Conservation (phyloP, 2,113 vertebrate genomes). For the Pundamilia nyererei region DNA sequence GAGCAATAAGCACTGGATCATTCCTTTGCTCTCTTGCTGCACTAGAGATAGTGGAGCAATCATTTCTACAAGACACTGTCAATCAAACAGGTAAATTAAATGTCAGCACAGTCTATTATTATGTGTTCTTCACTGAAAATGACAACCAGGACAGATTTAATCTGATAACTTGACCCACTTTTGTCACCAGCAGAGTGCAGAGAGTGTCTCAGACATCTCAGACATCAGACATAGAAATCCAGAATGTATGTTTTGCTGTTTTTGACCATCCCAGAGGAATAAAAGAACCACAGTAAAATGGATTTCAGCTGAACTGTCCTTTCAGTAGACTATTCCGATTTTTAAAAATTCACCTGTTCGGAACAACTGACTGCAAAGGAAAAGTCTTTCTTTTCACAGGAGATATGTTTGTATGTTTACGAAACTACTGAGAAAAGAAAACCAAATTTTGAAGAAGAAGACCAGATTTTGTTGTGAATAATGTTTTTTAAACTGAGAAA, state of each 20-base stretch:
- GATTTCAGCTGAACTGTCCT: background rate
- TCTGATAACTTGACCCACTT: background rate
- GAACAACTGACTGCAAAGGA: background rate
- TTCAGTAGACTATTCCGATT: background rate
- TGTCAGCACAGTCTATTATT: background rate
- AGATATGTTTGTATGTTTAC: rapidly evolving
- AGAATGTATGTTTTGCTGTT: background rate
- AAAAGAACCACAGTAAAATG: background rate
- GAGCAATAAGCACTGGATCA: background rate
- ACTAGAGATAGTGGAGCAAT: background rate
- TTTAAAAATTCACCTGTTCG: background rate
- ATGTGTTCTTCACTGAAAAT: background rate
- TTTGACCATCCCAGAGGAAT: background rate
- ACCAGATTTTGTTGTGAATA: background rate
- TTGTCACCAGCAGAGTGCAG: background rate
- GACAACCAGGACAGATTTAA: background rate
- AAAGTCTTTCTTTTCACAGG: background rate
- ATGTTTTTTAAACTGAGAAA: background rate
- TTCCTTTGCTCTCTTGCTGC: background rate
- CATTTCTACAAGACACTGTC: background rate
- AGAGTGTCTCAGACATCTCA: background rate
- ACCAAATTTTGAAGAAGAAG: background rate
- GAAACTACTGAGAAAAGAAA: background rate
- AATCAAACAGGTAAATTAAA: background rate
- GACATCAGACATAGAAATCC: background rate